A percentile compares a stretch with the other conserved stretches of the same genome.
Evolutionary conservation across 2,797 vertebrate genomes (phyloP).

Genomic region (Falco novaeseelandiae): DNA sequence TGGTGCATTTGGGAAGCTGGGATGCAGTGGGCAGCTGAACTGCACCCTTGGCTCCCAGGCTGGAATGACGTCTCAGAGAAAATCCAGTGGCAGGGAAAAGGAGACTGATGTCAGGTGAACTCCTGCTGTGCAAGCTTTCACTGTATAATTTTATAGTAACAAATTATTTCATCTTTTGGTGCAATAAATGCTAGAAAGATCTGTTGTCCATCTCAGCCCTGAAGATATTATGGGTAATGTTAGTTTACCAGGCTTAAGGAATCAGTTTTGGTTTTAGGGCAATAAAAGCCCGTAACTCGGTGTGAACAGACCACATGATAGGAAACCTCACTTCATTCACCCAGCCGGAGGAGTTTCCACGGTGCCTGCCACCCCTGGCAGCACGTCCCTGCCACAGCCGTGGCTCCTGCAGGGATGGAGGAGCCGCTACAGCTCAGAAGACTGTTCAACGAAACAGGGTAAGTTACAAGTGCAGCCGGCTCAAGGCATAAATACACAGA

Average conservation of each 20-base stretch:
- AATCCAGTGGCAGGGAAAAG: background rate
- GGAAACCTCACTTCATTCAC: background rate
- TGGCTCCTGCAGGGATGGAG: background rate
- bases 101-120: background rate
- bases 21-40: background rate
- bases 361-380: background rate
- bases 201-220: background rate
- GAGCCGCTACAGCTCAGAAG: background rate
- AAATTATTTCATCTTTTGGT: background rate
- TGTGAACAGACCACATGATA: background rate
- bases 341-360: background rate
- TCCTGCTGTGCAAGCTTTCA: background rate
- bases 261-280: background rate
- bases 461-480: background rate
- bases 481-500: background rate
- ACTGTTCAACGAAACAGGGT: rapidly evolving
- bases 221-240: background rate
- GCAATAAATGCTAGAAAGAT: background rate
- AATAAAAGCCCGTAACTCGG: rapidly evolving
- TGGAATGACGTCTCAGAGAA: background rate
- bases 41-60: background rate
- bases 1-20: background rate
- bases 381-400: background rate
- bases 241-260: background rate
- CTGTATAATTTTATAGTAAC: background rate